Percentiles rank a stretch among this genome's conserved stretches.
Evolutionary conservation across 1,140 invertebrate species (phyloP).

Genomic region (Trichogramma pretiosum): DNA sequence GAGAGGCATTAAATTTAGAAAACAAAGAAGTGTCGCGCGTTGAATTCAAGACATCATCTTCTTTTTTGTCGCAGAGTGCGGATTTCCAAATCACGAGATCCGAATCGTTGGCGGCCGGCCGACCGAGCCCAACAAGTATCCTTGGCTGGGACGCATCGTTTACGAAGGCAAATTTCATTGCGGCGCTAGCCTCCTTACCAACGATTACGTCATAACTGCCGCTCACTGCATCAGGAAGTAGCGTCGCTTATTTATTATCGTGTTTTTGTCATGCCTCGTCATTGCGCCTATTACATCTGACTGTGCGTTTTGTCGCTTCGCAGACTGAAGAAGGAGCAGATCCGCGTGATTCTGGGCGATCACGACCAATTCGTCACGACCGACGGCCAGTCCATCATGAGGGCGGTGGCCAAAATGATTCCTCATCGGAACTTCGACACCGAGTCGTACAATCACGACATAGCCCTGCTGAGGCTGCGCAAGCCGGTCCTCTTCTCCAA

Average conservation of each 20-base stretch:
- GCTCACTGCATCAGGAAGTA: slow-evolving; percentile 60
- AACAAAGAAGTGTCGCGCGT: no score
- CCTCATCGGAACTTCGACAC: slow-evolving; percentile 73
- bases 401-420: slow-evolving; percentile 67
- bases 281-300: no score
- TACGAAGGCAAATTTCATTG: slow-evolving; percentile 84
- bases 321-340: slow-evolving; percentile 67
- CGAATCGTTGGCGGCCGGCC: slow-evolving; percentile 67
- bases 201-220: slow-evolving; percentile 58
- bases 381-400: slow-evolving; percentile 66
- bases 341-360: slow-evolving; percentile 69
- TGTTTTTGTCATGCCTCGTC: no score
- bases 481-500: slow-evolving; percentile 70
- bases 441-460: slow-evolving; percentile 79
- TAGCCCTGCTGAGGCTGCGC: slow-evolving; percentile 67
- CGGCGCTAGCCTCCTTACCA: slow-evolving; percentile 74
- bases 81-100: slow-evolving; percentile 61
- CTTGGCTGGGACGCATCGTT: slow-evolving; percentile 74
- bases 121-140: slow-evolving; percentile 71
- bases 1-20: not conserved
- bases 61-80: slow-evolving; percentile 51
- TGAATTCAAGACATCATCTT: no score
- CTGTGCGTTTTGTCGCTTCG: no score
- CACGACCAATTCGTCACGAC: slow-evolving; percentile 70
- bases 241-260: no score